Evolutionary conservation across 2,113 vertebrate species (phyloP).

Genomic region (Dromiciops gliroides): DNA sequence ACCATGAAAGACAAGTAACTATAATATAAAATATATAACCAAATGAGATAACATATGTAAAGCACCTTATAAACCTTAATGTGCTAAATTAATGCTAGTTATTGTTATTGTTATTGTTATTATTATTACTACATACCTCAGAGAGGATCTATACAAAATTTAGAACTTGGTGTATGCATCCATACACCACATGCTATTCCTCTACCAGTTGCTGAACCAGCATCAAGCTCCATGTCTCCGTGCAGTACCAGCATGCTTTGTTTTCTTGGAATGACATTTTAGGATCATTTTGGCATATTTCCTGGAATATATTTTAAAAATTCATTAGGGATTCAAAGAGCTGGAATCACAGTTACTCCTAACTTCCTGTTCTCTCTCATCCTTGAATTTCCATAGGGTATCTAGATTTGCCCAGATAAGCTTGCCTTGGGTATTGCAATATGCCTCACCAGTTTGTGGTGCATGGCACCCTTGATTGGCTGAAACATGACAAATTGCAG

Average conservation of each 20-base stretch:
- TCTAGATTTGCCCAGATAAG: background rate
- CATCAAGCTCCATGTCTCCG: background rate
- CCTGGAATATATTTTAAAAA: background rate
- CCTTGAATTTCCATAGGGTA: background rate
- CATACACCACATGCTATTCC: background rate
- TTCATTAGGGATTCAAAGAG: constrained; percentile 37
- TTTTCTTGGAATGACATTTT: constrained; percentile 19
- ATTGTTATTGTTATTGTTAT: background rate
- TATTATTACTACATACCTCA: background rate
- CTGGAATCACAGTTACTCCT: background rate
- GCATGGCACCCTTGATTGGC: background rate
- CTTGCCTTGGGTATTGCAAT: background rate
- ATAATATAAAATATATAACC: background rate
- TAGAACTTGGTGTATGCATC: background rate
- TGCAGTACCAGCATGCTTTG: background rate
- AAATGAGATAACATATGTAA: background rate
- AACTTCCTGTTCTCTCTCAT: background rate
- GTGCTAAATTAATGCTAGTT: background rate
- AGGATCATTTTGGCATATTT: constrained; percentile 18
- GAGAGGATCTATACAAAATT: background rate
- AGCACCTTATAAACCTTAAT: background rate
- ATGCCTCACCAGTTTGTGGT: background rate
- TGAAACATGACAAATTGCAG: background rate
- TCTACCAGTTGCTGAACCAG: background rate
- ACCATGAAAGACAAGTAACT: background rate